Evolutionary conservation across 2,888 invertebrate species (phyloP), one percentile per base, ranked within the genome.

Genomic region (Anaspis maculata): DNA sequence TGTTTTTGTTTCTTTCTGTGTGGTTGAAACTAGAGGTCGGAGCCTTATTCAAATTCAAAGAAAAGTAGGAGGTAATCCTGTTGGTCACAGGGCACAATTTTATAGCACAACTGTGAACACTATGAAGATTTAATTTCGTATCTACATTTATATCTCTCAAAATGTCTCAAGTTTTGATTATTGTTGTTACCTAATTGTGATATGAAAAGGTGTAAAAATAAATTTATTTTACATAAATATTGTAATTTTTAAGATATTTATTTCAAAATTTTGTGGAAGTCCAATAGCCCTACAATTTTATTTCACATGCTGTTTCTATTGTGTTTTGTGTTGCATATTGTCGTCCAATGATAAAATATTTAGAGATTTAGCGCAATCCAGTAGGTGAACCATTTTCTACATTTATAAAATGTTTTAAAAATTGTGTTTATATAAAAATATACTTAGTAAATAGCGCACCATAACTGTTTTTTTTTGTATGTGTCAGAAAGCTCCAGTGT

Each of bases 211-310:
- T 24, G 10, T 24, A 10, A 24, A 5, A 24, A 24, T 24, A 11
- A 7, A 9, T 24, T 24, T 24, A 24, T 10, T 7, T 24, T 7
- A 24, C 11, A 24, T 11, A 37, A 37, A 37, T 32, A 11, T 27
- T 27, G 23, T 22, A 25, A 46, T 51, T 64, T 62, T 61, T 57
- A 61, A 61, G 58, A 61, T 64, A 61, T 66, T 66, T 66, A 66
- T 66, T 62, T 64, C 59, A 62, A 64, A 66, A 66, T 62, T 62
- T 61, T 60, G 62, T 66, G 64, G 66, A 66, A 66, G 64, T 65
- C 64, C 66, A 64, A 61, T 64, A 64, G 66, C 64, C 64, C 64
- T 65, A 65, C 64, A 61, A 60, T 60, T 59, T 55, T 59, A 37
- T 57, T 54, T 59, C 54, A 57, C 57, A 60, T 62, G 59, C 60